Evolutionary conservation across 1,140 invertebrate species (phyloP).

Genomic region (Hylaeus volcanicus): DNA sequence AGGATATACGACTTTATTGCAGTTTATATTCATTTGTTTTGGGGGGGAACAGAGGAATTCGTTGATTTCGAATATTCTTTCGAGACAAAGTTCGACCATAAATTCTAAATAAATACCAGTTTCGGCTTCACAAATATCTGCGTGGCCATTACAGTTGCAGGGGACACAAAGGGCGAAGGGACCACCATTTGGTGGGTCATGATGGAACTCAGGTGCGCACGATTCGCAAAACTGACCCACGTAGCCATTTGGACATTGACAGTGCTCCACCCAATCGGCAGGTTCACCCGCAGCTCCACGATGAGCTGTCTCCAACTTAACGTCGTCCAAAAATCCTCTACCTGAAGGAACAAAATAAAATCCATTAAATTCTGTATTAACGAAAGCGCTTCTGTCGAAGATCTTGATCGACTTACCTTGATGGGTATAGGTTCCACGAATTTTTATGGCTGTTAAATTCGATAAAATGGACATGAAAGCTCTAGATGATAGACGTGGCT

Average conservation of each 20-base stretch:
- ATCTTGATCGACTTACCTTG: conserved; percentile 78
- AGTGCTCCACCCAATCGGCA: conserved; percentile 96
- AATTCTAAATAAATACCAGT: conserved; percentile 84
- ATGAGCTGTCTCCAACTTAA: conserved; percentile 92
- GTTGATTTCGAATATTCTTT: background rate
- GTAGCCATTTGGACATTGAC: conserved; percentile 95
- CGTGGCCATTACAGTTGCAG: conserved; percentile 97
- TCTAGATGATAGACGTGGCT: conserved; percentile 90
- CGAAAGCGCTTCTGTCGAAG: conserved; percentile 1
- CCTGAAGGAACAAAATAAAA: conserved; percentile 79
- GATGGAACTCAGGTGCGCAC: conserved; percentile 95
- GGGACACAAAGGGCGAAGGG: conserved; percentile 96
- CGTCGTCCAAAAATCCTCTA: conserved; percentile 93
- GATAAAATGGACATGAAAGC: conserved; percentile 95
- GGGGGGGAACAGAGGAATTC: no score
- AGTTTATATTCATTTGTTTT: no score
- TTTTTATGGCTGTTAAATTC: conserved; percentile 96
- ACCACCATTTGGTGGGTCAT: conserved; percentile 93
- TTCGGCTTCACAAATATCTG: conserved; percentile 96
- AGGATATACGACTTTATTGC: no score
- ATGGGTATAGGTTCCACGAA: conserved; percentile 93
- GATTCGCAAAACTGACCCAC: conserved; percentile 98
- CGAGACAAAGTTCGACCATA: background rate
- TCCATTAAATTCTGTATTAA: background rate
- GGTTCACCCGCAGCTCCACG: conserved; percentile 88